A percentile compares a stretch with the other conserved stretches of the same genome.
phyloP scores from a whole-genome alignment of 2,113 vertebrate genomes.

The Scopus umbretta region DNA sequence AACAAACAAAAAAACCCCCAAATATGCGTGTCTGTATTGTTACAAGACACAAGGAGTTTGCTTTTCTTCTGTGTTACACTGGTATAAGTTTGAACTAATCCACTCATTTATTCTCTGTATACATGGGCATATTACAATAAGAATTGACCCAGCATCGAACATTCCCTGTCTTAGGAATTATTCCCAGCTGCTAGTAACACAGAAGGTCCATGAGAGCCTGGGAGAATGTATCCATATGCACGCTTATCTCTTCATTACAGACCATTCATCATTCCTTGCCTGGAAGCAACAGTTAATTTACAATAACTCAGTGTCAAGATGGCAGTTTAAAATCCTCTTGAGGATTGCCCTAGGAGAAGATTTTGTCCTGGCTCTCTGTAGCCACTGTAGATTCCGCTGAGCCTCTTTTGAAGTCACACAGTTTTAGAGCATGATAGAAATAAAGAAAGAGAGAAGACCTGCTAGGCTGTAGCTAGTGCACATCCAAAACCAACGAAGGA shows the following conservation, averaged over 20 bases:
- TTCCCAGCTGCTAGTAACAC: background rate
- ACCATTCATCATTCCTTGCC: background rate
- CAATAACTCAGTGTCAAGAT: background rate
- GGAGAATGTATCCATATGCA: conserved; percentile 14
- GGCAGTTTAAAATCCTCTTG: conserved; percentile 19
- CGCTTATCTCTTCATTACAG: conserved; percentile 24
- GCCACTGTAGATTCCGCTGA: background rate
- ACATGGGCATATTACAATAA: background rate
- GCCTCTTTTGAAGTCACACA: background rate
- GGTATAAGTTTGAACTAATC: background rate
- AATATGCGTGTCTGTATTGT: background rate
- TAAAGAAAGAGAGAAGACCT: background rate
- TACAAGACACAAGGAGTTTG: background rate
- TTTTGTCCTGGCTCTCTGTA: conserved; percentile 12
- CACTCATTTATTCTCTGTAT: background rate
- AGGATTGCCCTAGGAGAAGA: conserved; percentile 32
- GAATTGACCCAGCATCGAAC: background rate
- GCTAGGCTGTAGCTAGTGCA: background rate
- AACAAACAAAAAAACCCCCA: too few species aligned
- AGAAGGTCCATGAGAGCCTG: conserved; percentile 24
- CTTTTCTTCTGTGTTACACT: background rate
- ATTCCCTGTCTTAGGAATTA: conserved; percentile 12
- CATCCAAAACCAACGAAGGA: background rate
- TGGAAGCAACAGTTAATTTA: conserved; percentile 56
- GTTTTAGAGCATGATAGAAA: background rate